Evolutionary conservation across 2,113 vertebrate species (phyloP), one percentile per base, ranked within the genome.

Genomic region (Lepus timidus): DNA sequence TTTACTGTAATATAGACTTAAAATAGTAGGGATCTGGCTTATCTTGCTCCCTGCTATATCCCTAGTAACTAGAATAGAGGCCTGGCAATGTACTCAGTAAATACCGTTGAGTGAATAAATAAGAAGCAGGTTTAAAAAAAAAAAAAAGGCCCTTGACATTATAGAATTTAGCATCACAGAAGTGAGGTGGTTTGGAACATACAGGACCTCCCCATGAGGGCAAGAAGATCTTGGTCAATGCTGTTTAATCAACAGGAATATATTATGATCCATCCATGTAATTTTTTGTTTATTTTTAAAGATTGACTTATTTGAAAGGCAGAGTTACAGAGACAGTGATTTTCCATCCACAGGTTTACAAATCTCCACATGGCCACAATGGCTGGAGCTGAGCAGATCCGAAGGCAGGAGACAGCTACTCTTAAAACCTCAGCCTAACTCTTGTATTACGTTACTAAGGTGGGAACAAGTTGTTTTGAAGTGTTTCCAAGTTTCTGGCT

Each of bases 381-480:
- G 44, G 44, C 44, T 44, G 6, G 44, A 44, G 44, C 44, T 7
- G 7, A 44, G 44, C 6, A 44, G 6, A 44, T 44, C 44, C 44
- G 44, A 44, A 44, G 44, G 6, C 44, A 44, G 55, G 87, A 49
- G 33, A 67, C 20, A 93, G 20, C 81, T 75, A 11, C 49, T 75
- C 27, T 61, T 70, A 49, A 61, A 73, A 88, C 5, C 29, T 78
- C 65, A 58, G 33, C 52, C 19, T 71, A 39, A 83, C 17, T 33
- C 76, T 71, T 49, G 52, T 58, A 70, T 82, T 64, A 36, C 6
- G 44, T 39, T 70, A 55, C 9, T 64, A 25, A 90, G 12, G 27
- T n/a, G 49, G 86, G 39, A 76, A 76, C 9, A 87, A 62, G 39
- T 55, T 68, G 36, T 76, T 88, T 62, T 86, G 75, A 82, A 90